Base-by-base conservation (phyloP, 2,113 vertebrate genomes). In the Glaucomys volans region DNA sequence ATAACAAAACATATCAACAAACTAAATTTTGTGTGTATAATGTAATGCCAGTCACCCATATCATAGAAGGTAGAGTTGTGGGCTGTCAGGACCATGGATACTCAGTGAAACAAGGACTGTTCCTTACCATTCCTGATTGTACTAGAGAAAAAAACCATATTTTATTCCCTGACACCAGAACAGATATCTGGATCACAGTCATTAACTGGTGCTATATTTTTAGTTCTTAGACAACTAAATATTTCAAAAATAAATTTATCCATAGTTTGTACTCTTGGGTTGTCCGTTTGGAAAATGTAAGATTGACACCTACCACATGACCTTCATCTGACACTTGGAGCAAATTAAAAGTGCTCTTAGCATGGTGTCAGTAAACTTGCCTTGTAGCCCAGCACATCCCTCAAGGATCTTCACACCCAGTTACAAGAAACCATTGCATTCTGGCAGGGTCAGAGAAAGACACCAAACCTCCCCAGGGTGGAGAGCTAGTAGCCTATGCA, bases 51-150 rank as follows among this genome's bases (percentile, higher is more conserved):
- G 28, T 71, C 20, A 88, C 22, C 5, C 40, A 67, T 26, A 8
- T 67, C 12, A 76, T 24, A 59, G 59, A 47, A 9, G 52, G 2
- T 11, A 26, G 24, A 50, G 3, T 18, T 24, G 6, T 24, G 20
- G 2, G 7, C 4, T 42, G 50, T 7, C 28, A 47, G 4, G 1
- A 32, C 1, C 28, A 32, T 0, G 44, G 14, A 6, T 16, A n/a
- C 7, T 85, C 80, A 5, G 18, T 71, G 72, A 81, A 20, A 6
- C 17, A 1, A 44, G 6, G 8, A 12, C 4, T 13, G 1, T 13
- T n/a, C 7, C 4, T 75, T 69, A 32, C 13, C 18, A 20, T 1
- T 13, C 1, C 20, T 71, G 1, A 4, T 89, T 5, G 22, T 76
- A 12, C 30, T 64, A 17, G 37, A 94, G n/a, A 47, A 76, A 35